phyloP scores from a whole-genome alignment of 2,888 invertebrate genomes.

The Frankliniella fusca region DNA sequence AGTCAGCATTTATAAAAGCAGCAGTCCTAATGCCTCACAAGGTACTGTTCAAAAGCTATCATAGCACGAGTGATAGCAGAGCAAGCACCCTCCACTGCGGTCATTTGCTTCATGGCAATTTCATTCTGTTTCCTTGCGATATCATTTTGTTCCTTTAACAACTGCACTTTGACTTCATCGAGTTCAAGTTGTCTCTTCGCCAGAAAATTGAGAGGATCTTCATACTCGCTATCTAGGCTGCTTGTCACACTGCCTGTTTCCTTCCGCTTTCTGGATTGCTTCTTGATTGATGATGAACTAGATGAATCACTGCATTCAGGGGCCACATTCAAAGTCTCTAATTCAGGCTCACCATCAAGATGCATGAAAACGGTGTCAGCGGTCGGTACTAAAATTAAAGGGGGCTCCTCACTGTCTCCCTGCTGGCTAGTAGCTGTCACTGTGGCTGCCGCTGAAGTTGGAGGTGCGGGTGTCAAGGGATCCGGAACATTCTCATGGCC shows the following conservation, averaged over 20 bases:
- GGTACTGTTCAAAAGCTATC: background rate
- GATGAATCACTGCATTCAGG: background rate
- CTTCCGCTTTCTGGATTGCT: slow-evolving; percentile 14
- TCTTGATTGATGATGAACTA: background rate
- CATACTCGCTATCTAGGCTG: background rate
- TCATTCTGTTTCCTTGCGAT: too few relatives aligned
- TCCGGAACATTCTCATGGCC: slow-evolving; percentile 11
- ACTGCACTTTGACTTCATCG: background rate
- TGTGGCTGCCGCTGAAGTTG: background rate
- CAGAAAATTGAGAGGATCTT: background rate
- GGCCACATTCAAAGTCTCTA: background rate
- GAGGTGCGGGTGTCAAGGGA: background rate
- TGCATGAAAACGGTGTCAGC: background rate
- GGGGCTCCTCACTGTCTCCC: background rate
- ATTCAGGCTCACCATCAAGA: background rate
- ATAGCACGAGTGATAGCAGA: background rate
- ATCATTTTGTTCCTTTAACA: background rate
- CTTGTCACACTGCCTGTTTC: background rate
- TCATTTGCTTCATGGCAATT: background rate
- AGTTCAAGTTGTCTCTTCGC: background rate
- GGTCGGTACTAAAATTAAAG: background rate
- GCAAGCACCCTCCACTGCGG: background rate
- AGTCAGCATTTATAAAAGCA: slow-evolving; percentile 11
- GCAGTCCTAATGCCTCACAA: background rate
- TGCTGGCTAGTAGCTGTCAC: background rate